Evolutionary conservation across 2,888 invertebrate genomes (phyloP).

Genomic region (Plagodis dolabraria): DNA sequence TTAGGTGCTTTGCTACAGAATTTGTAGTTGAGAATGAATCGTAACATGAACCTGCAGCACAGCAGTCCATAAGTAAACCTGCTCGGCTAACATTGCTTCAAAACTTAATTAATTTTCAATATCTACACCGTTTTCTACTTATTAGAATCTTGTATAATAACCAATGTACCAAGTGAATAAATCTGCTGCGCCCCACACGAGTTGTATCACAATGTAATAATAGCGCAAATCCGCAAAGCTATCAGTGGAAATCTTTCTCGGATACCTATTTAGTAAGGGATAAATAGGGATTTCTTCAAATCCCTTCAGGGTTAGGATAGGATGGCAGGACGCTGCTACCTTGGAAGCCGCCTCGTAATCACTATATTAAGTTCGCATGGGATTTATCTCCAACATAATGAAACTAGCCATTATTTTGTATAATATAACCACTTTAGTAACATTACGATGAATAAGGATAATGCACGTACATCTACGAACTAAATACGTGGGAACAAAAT

Average conservation of each 20-base stretch:
- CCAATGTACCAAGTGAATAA: slow-evolving; percentile 1
- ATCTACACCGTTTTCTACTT: neutral
- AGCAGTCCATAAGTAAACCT: no score
- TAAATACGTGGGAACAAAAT: no score
- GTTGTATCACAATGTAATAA: slow-evolving; percentile 26
- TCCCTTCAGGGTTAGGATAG: slow-evolving; percentile 41
- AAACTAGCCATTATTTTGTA: slow-evolving; percentile 18
- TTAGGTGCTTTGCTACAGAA: no score
- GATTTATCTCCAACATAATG: slow-evolving; percentile 12
- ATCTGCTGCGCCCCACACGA: slow-evolving; percentile 10
- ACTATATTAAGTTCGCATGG: slow-evolving; percentile 32
- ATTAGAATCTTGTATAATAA: neutral
- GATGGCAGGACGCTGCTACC: slow-evolving; percentile 37
- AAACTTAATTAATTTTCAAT: neutral
- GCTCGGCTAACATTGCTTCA: no score
- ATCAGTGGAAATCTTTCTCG: slow-evolving; percentile 31
- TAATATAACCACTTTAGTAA: neutral
- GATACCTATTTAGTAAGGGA: slow-evolving; percentile 51
- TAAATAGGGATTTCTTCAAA: slow-evolving; percentile 44
- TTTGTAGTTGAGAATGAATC: no score
- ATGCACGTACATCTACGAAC: neutral
- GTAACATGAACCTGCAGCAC: no score
- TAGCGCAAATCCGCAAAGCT: slow-evolving; percentile 34
- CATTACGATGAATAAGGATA: neutral
- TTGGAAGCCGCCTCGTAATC: slow-evolving; percentile 27